phyloP scores from a whole-genome alignment of 2,888 invertebrate genomes.

The Napeogenes inachia region DNA sequence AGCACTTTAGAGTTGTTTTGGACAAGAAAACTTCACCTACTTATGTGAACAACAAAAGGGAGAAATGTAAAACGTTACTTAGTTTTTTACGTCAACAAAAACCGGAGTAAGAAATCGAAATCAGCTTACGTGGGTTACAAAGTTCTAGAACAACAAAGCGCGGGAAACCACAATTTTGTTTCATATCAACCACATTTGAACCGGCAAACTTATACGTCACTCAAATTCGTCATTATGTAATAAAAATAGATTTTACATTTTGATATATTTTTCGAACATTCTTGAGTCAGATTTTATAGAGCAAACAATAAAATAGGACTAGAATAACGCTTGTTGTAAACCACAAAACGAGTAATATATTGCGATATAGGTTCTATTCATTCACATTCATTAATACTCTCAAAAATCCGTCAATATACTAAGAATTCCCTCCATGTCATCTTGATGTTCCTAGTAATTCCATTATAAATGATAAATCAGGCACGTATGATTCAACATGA shows the following conservation, averaged over 20 bases:
- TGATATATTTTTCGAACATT: no score
- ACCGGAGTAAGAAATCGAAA: conserved; percentile 64
- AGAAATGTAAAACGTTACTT: conserved; percentile 32
- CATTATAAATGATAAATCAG: conserved; percentile 53
- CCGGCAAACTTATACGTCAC: conserved; percentile 8
- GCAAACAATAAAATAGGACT: neutral
- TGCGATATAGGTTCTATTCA: conserved; percentile 3
- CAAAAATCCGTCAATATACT: conserved; percentile 28
- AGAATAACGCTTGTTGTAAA: neutral
- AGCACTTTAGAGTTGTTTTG: neutral
- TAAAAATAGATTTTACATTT: neutral
- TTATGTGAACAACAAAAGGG: conserved; percentile 40
- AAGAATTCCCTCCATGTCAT: conserved; percentile 48
- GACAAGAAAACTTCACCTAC: conserved; percentile 35
- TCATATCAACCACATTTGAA: conserved; percentile 45
- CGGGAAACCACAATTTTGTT: conserved; percentile 43
- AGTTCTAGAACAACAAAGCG: conserved; percentile 56
- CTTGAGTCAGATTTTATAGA: no score
- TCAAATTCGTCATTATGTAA: conserved; percentile 1
- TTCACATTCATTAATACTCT: conserved; percentile 24
- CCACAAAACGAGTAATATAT: neutral
- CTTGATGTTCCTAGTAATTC: conserved; percentile 56
- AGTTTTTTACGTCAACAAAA: conserved; percentile 62
- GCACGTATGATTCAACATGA: conserved; percentile 58
- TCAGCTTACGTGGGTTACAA: conserved; percentile 66